These are phyloP conservation scores for Dendronephthya gigantea DNA, from an alignment of 64 coral and sea anemone genomes.

Conservation along the genomic window DNA sequence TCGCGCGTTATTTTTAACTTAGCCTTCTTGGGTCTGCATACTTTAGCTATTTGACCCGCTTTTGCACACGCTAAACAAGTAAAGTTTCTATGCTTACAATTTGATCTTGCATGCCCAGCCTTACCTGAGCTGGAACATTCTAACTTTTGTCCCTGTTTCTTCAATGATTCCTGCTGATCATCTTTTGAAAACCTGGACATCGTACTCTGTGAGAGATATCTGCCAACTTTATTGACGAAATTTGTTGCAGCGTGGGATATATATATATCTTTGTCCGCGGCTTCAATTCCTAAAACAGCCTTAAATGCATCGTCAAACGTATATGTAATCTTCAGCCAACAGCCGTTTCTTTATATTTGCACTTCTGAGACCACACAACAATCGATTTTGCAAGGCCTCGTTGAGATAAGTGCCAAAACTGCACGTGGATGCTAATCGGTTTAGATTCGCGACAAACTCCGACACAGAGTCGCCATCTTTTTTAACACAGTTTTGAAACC, in stretches of 20 bases:
- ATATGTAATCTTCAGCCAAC: conserved; percentile 41
- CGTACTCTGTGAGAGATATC: background rate
- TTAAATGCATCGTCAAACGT: background rate
- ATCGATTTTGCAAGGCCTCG: no score
- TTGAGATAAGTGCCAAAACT: no score
- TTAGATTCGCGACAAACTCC: background rate
- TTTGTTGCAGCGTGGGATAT: background rate
- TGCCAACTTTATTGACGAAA: background rate
- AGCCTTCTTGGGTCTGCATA: background rate
- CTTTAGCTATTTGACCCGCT: background rate
- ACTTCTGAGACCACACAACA: no score
- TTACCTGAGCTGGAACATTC: background rate
- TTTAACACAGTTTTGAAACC: background rate
- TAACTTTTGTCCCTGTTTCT: background rate
- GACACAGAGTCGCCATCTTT: background rate
- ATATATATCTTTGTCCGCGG: conserved; percentile 36
- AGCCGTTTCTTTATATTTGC: conserved; percentile 23
- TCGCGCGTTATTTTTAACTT: background rate
- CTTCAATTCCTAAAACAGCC: background rate
- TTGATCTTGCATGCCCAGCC: background rate
- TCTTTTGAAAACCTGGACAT: background rate
- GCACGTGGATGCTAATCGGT: no score
- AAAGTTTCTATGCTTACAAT: background rate
- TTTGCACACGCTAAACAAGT: background rate
- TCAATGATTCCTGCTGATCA: background rate